Conservation (phyloP, 2,797 vertebrate genomes). For the Adrianichthys oophorus region DNA sequence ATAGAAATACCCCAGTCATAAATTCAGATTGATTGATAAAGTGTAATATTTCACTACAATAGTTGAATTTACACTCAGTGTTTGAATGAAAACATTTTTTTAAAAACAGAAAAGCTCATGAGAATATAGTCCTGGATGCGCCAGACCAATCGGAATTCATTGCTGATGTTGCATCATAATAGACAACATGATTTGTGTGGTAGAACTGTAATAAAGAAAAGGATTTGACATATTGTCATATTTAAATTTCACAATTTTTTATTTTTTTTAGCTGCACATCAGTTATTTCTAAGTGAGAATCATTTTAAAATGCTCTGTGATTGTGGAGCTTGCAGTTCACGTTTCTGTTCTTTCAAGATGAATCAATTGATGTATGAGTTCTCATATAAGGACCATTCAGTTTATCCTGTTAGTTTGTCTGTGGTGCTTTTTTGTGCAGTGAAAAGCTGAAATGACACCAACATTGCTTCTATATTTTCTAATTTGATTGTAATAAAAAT, state of each 20-base stretch:
- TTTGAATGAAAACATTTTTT: slow-evolving; percentile 4
- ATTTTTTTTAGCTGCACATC: slow-evolving; percentile 29
- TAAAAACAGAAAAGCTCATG: too few relatives aligned
- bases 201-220: slow-evolving; percentile 8
- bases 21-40: too few relatives aligned
- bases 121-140: too few relatives aligned
- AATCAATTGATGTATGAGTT: slow-evolving; percentile 33
- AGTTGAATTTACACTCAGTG: slow-evolving; percentile 7
- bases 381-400: slow-evolving; percentile 20
- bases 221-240: slow-evolving; percentile 33
- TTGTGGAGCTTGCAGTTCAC: slow-evolving; percentile 63
- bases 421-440: slow-evolving; percentile 74
- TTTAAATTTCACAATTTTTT: slow-evolving; percentile 37
- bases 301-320: slow-evolving; percentile 60
- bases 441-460: slow-evolving; percentile 62
- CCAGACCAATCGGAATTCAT: slow-evolving; percentile 14
- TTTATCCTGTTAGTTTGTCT: slow-evolving; percentile 50
- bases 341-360: slow-evolving; percentile 34
- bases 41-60: too few relatives aligned
- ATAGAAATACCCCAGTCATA: too few relatives aligned
- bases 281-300: slow-evolving; percentile 44
- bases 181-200: neutral
- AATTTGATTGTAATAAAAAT: slow-evolving; percentile 76
- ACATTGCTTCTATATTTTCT: slow-evolving; percentile 79
- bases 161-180: slow-evolving; percentile 1